Evolutionary conservation across 1,140 invertebrate genomes (phyloP), one percentile per base, ranked within the genome.

Genomic region (Phthorimaea operculella): DNA sequence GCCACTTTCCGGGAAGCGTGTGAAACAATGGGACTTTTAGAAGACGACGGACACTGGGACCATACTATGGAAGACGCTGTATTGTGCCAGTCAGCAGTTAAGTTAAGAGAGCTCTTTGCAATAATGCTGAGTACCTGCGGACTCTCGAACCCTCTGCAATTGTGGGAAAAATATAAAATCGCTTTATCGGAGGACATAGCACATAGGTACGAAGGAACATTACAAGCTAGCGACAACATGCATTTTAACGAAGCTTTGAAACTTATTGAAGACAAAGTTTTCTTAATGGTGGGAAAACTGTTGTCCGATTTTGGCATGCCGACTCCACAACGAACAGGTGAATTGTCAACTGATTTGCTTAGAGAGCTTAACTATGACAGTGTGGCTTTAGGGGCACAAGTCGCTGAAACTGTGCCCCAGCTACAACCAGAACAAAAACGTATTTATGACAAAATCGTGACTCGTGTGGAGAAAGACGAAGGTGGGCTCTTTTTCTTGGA

Each of bases 31-130:
- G 60, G 60, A 17, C 61, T 74, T 45, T 63, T 70, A 39, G 68
- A 71, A 49, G 45, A 67, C 61, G 64, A 67, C 50, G 63, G 63
- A 42, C 68, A 73, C 44, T 70, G 66, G 70, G 66, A 73, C 48
- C 9, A 44, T 4, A 66, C 70, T 39, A 10, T 71, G 33, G 64
- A 67, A 66, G 68, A 73, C 54, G 66, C 65, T 11, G 64, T 50
- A 18, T 60, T 54, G 48, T 70, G 62, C 56, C 44, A 52, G 51
- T 66, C 66, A 16, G 48, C 70, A 18, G 4, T 52, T 12, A 55
- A 62, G 49, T 36, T 67, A 33, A 58, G 65, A 65, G 58, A 64
- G 16, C 62, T 73, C 51, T 68, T 73, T 63, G 68, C 65, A 15
- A 66, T 69, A 36, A 51, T 74, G 12, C 62, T 73, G 64, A 49